Evolutionary conservation across 2,888 invertebrate species (phyloP), one percentile per base, ranked within the genome.

Genomic region (Tetanocera ferruginea): DNA sequence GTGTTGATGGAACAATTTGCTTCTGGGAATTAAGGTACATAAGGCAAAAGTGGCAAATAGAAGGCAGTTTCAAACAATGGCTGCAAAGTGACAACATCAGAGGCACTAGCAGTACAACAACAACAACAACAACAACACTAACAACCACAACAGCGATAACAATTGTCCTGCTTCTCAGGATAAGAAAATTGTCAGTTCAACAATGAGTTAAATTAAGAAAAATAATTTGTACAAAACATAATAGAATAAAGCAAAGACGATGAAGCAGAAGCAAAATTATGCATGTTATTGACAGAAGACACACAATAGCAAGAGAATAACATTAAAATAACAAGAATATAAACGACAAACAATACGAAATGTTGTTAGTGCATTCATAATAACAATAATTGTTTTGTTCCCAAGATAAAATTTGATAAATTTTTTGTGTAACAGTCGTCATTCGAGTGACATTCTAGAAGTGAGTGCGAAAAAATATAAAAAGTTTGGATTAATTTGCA

Each of bases 1-100:
- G 67, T 67, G 67, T 67, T 67, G 67, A 67, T 67, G 67, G 67
- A 67, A 67, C 67, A 67, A 67, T 67, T 67, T 67, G 67, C 67
- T 67, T 19, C 67, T 43, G 67, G 67, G 67, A 67, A 67, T 67
- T 37, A 67, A 43, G 67, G 37, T 37, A 67, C 28, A n/a, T 14
- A n/a, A 25, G 4, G 28, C 2, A 19, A 25, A 60, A 60, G 28
- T 60, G 14, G 9, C 60, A 60, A 60, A 28, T 60, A 43, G 43
- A 43, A 43, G 11, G 43, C 43, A 11, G 43, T 14, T 37, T 6
- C 43, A 43, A 43, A 43, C 43, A 43, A 43, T 43, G 43, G 43
- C 43, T 43, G 43, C 14, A 43, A 55, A 23, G 55, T 23, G 55
- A 43, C 43, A 43, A 14, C 19, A 55, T 19, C 23, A 23, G 55